Conservation (phyloP, 2,113 vertebrate species). For the Dolichotis patagonum region DNA sequence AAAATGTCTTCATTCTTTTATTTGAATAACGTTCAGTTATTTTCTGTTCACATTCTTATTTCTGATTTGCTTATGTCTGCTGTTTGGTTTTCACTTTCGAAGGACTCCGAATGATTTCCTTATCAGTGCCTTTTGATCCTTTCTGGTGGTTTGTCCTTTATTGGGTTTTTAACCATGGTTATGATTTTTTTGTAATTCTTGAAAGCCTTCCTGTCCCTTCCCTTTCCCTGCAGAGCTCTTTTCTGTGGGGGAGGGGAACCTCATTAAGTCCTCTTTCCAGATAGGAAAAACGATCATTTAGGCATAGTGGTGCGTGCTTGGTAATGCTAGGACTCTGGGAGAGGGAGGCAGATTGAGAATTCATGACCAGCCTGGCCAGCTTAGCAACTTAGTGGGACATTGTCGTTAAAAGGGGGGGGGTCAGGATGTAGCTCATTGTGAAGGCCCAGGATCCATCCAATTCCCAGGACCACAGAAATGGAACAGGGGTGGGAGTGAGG, state of each 20-base stretch:
- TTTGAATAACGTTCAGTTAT: background rate
- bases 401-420: no score
- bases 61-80: background rate
- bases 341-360: background rate
- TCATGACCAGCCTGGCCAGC: background rate
- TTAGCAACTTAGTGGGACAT: background rate
- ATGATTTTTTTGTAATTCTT: background rate
- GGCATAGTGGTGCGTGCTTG: background rate
- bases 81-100: background rate
- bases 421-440: background rate
- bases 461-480: background rate
- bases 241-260: background rate
- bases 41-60: background rate
- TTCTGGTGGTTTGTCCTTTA: background rate
- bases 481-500: background rate
- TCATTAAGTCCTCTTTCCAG: background rate
- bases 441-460: background rate
- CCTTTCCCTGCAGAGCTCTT: background rate
- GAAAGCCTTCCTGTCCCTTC: background rate
- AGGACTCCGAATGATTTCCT: background rate
- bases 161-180: background rate
- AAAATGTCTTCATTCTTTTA: background rate
- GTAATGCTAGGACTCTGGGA: background rate
- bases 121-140: background rate
- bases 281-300: background rate